Percentiles rank a stretch among this genome's conserved stretches.
Conservation (phyloP, 2,113 vertebrate genomes). For the Psophia crepitans region DNA sequence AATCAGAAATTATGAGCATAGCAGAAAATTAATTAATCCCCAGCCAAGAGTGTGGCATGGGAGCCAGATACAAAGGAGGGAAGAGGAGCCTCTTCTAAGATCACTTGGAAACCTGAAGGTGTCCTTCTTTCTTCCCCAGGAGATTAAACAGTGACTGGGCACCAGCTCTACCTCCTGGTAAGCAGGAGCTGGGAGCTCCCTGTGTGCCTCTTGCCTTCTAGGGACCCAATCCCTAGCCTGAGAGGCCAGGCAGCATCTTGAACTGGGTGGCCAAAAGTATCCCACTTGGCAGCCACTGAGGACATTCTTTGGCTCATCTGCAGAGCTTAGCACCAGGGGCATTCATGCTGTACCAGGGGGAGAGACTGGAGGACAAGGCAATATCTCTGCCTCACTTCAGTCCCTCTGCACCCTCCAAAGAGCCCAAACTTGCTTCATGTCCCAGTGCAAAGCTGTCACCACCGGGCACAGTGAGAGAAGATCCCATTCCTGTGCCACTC, state of each 20-base stretch:
- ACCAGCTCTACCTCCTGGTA: neutral
- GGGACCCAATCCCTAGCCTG: neutral
- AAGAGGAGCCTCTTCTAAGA: neutral
- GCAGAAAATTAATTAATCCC: neutral
- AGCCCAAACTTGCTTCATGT: neutral
- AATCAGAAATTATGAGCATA: neutral
- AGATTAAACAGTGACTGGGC: neutral
- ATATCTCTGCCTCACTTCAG: neutral
- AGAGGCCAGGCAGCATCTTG: neutral
- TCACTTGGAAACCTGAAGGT: neutral
- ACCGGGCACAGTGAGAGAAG: neutral
- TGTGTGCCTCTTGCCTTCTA: neutral
- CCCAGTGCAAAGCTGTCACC: neutral
- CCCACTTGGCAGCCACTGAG: neutral
- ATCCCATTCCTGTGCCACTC: neutral
- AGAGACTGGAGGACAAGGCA: neutral
- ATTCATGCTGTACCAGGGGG: neutral
- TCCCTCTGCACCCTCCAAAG: neutral
- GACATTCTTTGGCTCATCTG: conserved; percentile 22
- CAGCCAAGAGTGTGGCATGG: neutral
- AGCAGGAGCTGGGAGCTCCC: neutral
- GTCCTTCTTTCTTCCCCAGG: neutral
- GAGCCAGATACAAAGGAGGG: neutral
- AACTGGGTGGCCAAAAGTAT: neutral
- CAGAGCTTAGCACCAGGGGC: neutral